Evolutionary conservation across 2,797 vertebrate species (phyloP).

Genomic region (Leptodactylus fallax): DNA sequence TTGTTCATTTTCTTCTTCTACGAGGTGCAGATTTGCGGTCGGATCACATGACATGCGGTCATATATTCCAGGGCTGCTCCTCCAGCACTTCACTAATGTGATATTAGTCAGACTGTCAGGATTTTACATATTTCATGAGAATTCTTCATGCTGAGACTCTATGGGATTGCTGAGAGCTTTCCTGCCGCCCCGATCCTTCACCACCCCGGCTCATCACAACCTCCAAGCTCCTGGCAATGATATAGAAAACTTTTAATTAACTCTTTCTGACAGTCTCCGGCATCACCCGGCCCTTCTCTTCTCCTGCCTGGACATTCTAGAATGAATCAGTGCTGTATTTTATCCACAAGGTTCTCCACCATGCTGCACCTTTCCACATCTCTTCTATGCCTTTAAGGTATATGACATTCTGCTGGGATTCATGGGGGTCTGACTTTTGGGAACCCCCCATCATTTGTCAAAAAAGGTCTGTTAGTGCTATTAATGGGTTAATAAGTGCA

Average conservation of each 20-base stretch:
- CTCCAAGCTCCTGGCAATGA: neutral
- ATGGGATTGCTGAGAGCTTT: slow-evolving; percentile 40
- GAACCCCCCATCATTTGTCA: no score
- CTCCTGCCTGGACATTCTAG: no score
- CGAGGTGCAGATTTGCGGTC: neutral
- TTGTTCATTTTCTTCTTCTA: no score
- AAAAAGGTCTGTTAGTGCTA: no score
- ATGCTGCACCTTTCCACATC: neutral
- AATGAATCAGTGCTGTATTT: no score
- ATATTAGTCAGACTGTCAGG: slow-evolving; percentile 31
- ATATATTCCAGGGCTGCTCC: slow-evolving; percentile 9
- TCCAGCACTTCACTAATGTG: slow-evolving; percentile 33
- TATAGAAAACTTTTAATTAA: slow-evolving; percentile 34
- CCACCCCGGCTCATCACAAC: slow-evolving; percentile 1
- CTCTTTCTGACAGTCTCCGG: neutral
- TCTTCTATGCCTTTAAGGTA: no score
- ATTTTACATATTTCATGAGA: slow-evolving; percentile 52
- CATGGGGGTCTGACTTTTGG: no score
- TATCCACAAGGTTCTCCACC: neutral
- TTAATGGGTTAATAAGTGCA: no score
- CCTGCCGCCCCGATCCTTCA: slow-evolving; percentile 1
- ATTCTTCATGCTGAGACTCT: slow-evolving; percentile 22
- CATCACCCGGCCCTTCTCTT: no score
- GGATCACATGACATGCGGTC: neutral
- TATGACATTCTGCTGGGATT: no score